Percentiles rank a stretch among this genome's conserved stretches.
Conservation (phyloP, 2,113 vertebrate genomes). For the Tragulus kanchil region DNA sequence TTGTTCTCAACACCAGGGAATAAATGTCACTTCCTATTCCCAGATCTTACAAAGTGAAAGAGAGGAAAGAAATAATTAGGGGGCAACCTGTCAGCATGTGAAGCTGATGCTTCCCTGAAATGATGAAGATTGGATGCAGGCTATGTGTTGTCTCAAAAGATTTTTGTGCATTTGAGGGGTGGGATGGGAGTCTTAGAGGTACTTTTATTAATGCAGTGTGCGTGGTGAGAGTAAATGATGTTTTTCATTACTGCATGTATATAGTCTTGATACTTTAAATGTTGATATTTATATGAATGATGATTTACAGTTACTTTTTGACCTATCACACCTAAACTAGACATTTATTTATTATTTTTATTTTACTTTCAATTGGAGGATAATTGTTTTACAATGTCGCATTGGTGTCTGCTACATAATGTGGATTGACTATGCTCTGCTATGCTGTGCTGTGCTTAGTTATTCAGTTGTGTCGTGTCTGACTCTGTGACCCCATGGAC, state of each 20-base stretch:
- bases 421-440: not conserved
- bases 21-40: constrained; percentile 29
- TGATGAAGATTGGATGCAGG: not conserved
- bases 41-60: not conserved
- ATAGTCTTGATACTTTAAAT: constrained; percentile 4
- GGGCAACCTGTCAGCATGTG: not conserved
- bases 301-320: not conserved
- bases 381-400: not conserved
- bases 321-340: not conserved
- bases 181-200: not conserved
- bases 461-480: no score
- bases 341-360: not conserved
- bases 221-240: not conserved
- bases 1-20: constrained; percentile 24
- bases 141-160: not conserved
- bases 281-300: not conserved
- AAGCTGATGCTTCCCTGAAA: not conserved
- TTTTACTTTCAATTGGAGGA: not conserved
- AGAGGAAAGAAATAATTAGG: not conserved
- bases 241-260: not conserved
- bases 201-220: not conserved
- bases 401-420: not conserved
- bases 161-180: not conserved
- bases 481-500: no score
- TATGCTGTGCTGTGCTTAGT: no score